Conservation (phyloP, 1,140 invertebrate genomes). For the Drosophila bipectinata region DNA sequence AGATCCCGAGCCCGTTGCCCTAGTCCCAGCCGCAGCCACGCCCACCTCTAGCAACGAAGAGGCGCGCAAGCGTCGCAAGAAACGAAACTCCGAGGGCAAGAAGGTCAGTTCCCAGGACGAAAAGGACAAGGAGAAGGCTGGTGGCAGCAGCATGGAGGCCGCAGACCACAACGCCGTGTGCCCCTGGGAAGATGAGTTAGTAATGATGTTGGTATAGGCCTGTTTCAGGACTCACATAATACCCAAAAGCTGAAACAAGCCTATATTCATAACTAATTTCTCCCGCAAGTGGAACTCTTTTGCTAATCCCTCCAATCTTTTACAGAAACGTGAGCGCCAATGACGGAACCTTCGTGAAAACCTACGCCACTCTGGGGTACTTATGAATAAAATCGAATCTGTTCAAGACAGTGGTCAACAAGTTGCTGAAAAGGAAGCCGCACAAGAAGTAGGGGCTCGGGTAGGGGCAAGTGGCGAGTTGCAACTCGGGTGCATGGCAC, state of each 20-base stretch:
- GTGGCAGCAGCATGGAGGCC: conserved; percentile 55
- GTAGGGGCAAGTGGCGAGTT: conserved; percentile 1
- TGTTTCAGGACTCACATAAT: neutral
- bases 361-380: conserved; percentile 94
- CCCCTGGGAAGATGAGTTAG: conserved; percentile 96
- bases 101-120: conserved; percentile 72
- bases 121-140: conserved; percentile 55
- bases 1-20: neutral
- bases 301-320: conserved; percentile 2
- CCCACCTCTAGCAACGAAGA: conserved; percentile 54
- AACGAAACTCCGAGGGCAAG: conserved; percentile 58
- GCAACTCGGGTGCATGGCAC: conserved; percentile 6
- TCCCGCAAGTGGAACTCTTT: too few species aligned
- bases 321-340: conserved; percentile 91
- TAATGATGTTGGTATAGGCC: conserved; percentile 68
- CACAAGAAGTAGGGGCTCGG: conserved; percentile 53
- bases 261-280: too few species aligned
- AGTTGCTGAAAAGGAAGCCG: conserved; percentile 62
- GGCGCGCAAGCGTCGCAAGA: conserved; percentile 79
- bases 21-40: conserved; percentile 15
- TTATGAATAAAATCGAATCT: conserved; percentile 87
- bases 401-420: conserved; percentile 65
- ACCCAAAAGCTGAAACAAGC: neutral
- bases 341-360: conserved; percentile 94
- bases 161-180: conserved; percentile 89